Conservation (phyloP, 2,113 vertebrate genomes). For the Bostrychus sinensis region DNA sequence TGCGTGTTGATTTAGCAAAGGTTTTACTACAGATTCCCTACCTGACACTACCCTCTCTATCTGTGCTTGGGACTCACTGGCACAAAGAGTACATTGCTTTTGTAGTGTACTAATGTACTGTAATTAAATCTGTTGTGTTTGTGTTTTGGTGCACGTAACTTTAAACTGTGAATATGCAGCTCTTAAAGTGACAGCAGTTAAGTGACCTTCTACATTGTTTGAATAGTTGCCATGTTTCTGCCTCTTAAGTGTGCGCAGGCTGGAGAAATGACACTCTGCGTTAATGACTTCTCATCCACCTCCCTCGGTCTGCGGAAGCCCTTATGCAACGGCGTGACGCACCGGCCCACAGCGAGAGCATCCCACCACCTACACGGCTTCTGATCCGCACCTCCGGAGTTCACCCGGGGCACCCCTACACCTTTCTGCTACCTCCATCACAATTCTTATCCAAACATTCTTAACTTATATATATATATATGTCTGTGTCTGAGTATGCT, state of each 20-base stretch:
- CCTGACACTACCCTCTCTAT: no score
- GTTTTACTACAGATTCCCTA: no score
- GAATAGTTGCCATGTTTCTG: constrained; percentile 4
- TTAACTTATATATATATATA: not conserved
- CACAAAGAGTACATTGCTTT: no score
- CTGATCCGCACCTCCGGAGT: constrained; percentile 39
- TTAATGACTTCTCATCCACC: constrained; percentile 43
- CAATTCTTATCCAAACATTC: not conserved
- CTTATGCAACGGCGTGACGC: constrained; percentile 64
- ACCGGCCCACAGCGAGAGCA: not conserved
- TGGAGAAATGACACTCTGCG: constrained; percentile 24
- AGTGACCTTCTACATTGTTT: not conserved
- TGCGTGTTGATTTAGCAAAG: no score
- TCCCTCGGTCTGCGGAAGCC: constrained; percentile 27
- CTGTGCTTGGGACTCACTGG: no score
- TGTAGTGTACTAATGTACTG: no score
- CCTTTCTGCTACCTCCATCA: constrained; percentile 24
- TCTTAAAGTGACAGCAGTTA: not conserved
- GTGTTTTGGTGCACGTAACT: not conserved
- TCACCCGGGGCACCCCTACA: constrained; percentile 25
- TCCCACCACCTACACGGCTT: constrained; percentile 56
- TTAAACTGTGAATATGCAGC: not conserved
- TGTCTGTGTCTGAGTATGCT: not conserved
- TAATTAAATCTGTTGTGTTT: no score
- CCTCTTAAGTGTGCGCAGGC: constrained; percentile 18